Evolutionary conservation across 2,797 vertebrate species (phyloP).

Genomic region (Myripristis jacobus): DNA sequence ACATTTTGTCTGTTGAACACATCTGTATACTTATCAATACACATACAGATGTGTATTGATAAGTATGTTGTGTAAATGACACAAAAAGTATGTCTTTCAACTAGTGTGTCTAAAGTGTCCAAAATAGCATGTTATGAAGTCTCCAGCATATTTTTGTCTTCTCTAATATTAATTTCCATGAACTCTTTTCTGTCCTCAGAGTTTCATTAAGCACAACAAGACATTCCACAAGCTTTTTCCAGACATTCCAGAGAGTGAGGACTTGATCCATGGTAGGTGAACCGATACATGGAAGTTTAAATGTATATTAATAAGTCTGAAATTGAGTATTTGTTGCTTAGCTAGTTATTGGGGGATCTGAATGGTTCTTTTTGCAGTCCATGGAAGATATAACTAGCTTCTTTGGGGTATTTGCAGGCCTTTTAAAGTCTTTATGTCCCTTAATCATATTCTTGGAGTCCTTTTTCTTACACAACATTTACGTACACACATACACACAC

Average conservation of each 20-base stretch:
- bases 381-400: too few species aligned
- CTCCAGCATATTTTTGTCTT: not conserved
- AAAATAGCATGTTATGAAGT: too few species aligned
- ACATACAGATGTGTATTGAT: not conserved
- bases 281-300: not conserved
- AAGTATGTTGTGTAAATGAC: too few species aligned
- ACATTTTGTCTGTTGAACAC: not conserved
- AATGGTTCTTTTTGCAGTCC: not conserved
- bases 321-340: not conserved
- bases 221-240: conserved; percentile 89
- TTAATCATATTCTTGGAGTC: too few species aligned
- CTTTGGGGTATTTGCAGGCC: too few species aligned
- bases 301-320: not conserved
- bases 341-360: not conserved
- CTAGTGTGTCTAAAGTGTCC: too few species aligned
- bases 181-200: conserved; percentile 62
- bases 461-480: too few species aligned
- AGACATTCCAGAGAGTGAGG: conserved; percentile 82
- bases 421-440: too few species aligned
- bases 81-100: too few species aligned
- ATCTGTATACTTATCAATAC: not conserved
- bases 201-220: conserved; percentile 83
- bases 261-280: conserved; percentile 84
- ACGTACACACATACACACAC: not conserved
- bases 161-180: not conserved